Conservation (phyloP, 1,140 invertebrate genomes). For the Diabrotica undecimpunctata region DNA sequence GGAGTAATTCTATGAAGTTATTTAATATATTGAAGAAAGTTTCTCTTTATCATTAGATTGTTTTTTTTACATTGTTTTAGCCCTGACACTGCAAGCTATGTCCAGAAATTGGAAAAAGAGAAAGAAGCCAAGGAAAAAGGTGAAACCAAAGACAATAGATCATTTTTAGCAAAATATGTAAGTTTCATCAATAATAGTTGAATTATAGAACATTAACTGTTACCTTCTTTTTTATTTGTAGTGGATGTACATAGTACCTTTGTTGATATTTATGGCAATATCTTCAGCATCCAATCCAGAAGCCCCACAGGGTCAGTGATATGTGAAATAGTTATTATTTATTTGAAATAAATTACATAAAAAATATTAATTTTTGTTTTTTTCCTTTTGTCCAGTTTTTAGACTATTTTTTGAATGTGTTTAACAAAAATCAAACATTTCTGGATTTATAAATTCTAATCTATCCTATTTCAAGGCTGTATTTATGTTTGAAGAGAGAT, state of each 20-base stretch:
- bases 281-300: conserved; percentile 81
- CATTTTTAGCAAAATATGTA: conserved; percentile 96
- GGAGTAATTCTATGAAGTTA: too few species aligned
- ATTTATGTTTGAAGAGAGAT: too few species aligned
- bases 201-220: background rate
- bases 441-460: too few species aligned
- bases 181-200: conserved; percentile 48
- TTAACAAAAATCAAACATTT: too few species aligned
- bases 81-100: conserved; percentile 88
- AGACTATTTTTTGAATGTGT: too few species aligned
- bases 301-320: conserved; percentile 32
- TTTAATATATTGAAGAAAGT: too few species aligned
- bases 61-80: conserved; percentile 50
- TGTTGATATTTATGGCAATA: conserved; percentile 79
- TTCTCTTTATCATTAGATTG: too few species aligned
- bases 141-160: conserved; percentile 86
- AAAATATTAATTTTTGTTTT: too few species aligned
- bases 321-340: background rate
- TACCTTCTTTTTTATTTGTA: conserved; percentile 53
- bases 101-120: conserved; percentile 88
- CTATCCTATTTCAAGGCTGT: too few species aligned
- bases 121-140: conserved; percentile 84
- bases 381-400: too few species aligned
- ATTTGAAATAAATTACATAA: background rate
- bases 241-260: conserved; percentile 95